A percentile compares a stretch with the other conserved stretches of the same genome.
Evolutionary conservation across 2,113 vertebrate genomes (phyloP).

Genomic region (Scomber japonicus): DNA sequence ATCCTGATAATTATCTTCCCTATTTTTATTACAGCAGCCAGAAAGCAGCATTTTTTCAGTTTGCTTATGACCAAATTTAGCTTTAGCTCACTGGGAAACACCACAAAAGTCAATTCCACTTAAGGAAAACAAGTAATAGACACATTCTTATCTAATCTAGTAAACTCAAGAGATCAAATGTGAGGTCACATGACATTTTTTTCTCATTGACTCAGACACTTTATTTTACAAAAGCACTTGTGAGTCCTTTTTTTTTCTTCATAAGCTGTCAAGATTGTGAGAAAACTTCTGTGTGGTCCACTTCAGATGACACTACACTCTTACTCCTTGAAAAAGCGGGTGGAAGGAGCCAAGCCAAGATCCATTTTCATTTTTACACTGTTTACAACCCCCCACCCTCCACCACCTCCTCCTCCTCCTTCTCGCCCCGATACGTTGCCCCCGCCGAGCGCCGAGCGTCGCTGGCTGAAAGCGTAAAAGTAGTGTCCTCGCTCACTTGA

Average conservation of each 20-base stretch:
- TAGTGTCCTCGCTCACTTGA: slow-evolving; percentile 56
- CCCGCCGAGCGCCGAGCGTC: slow-evolving; percentile 11
- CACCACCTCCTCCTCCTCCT: not conserved
- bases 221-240: not conserved
- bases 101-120: too few relatives aligned
- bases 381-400: slow-evolving; percentile 5
- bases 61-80: too few relatives aligned
- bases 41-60: too few relatives aligned
- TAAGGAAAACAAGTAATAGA: too few relatives aligned
- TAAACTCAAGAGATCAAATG: not conserved
- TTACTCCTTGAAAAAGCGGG: slow-evolving; percentile 32
- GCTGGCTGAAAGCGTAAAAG: slow-evolving; percentile 40
- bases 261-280: not conserved
- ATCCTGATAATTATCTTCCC: too few relatives aligned
- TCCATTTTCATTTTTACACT: slow-evolving; percentile 61
- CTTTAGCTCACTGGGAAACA: too few relatives aligned
- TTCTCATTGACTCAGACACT: too few relatives aligned
- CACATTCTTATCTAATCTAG: too few relatives aligned
- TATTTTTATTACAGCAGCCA: too few relatives aligned
- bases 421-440: not conserved
- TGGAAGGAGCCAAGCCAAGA: slow-evolving; percentile 19
- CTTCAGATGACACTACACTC: slow-evolving; percentile 5
- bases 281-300: slow-evolving; percentile 14
- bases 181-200: not conserved
- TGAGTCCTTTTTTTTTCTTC: not conserved